These are phyloP conservation scores for Noctua janthe DNA, from an alignment of 2,888 invertebrate species.

Conservation along the genomic window DNA sequence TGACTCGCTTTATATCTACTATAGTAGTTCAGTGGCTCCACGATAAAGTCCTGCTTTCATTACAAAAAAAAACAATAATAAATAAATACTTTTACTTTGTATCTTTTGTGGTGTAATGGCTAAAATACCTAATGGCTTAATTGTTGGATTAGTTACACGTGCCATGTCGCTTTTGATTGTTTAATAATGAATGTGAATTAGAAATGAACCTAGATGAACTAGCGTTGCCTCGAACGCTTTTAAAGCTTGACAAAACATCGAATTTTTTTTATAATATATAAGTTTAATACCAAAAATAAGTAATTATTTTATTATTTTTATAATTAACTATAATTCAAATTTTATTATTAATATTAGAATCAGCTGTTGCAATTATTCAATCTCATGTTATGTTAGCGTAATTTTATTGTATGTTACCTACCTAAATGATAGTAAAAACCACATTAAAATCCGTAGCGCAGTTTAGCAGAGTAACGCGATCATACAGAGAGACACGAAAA, in stretches of 20 bases:
- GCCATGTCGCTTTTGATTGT: conserved; percentile 13
- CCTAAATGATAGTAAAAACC: not conserved
- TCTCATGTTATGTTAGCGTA: too few species aligned
- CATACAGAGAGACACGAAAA: not conserved
- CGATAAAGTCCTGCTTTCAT: conserved; percentile 50
- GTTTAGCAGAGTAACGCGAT: not conserved
- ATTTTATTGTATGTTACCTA: too few species aligned
- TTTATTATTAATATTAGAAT: too few species aligned
- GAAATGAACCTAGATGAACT: not conserved
- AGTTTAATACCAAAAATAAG: too few species aligned
- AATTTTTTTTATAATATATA: not conserved
- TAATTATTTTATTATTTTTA: too few species aligned
- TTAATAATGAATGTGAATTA: conserved; percentile 10
- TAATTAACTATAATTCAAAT: too few species aligned
- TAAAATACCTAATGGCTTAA: conserved; percentile 52
- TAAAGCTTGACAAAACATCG: not conserved
- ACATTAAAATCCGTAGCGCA: not conserved
- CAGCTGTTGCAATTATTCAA: too few species aligned
- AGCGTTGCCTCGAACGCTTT: not conserved
- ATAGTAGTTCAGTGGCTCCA: conserved; percentile 35
- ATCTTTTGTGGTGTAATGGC: conserved; percentile 41
- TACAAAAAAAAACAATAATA: conserved; percentile 55
- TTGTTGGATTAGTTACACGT: conserved; percentile 17
- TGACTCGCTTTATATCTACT: conserved; percentile 68
- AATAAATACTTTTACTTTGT: conserved; percentile 55